phyloP scores from a whole-genome alignment of 1,140 invertebrate genomes.

The Tetraneura akinire region DNA sequence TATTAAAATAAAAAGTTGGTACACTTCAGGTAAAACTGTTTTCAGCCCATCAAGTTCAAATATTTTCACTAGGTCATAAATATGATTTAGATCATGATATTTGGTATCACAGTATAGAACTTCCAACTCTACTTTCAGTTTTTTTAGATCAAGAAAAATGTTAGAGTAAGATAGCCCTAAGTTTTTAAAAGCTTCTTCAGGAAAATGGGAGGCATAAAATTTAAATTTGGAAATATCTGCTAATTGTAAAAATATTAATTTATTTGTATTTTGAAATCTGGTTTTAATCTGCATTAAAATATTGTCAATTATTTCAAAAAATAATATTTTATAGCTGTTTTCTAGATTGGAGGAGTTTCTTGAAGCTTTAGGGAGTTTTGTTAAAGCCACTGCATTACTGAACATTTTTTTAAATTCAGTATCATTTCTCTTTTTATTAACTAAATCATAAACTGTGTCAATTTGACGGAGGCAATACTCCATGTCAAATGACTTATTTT shows the following conservation, averaged over 20 bases:
- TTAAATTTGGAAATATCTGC: conserved; percentile 23
- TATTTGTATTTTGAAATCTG: background rate
- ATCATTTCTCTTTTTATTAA: background rate
- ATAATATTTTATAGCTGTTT: background rate
- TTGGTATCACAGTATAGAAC: background rate
- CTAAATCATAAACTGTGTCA: background rate
- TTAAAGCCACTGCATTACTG: background rate
- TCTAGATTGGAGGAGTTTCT: background rate
- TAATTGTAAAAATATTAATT: background rate
- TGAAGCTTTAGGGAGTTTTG: background rate
- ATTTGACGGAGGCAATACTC: background rate
- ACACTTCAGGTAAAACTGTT: background rate
- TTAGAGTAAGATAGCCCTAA: background rate
- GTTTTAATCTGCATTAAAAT: background rate
- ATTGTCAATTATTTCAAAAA: conserved; percentile 17
- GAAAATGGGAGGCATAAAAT: background rate
- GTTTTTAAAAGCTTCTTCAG: background rate
- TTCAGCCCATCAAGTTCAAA: background rate
- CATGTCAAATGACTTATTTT: conserved; percentile 32
- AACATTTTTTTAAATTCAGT: background rate
- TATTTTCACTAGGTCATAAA: background rate
- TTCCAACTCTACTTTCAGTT: background rate
- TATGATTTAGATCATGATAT: background rate
- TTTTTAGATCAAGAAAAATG: background rate
- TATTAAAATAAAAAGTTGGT: background rate